phyloP scores from a whole-genome alignment of 2,888 invertebrate species.

The Lottia scabra region DNA sequence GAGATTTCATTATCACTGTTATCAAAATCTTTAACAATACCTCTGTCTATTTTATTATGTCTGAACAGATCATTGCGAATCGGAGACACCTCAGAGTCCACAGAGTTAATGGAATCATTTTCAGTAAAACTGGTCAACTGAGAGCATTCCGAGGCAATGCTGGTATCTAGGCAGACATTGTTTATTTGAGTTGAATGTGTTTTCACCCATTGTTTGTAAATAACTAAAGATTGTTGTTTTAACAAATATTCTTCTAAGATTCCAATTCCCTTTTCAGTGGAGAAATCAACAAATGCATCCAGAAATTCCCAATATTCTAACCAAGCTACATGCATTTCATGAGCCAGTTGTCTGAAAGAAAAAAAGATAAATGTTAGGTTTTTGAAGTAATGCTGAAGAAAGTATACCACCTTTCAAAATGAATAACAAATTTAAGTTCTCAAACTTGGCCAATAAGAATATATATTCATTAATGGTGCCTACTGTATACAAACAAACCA shows the following conservation, averaged over 20 bases:
- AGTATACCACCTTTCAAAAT: no score
- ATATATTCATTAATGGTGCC: no score
- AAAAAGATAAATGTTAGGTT: background rate
- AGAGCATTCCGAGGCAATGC: background rate
- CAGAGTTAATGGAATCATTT: background rate
- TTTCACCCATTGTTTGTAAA: slow-evolving; percentile 2
- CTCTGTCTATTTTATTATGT: background rate
- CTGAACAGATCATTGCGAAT: background rate
- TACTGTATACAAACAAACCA: no score
- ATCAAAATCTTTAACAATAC: background rate
- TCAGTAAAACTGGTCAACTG: background rate
- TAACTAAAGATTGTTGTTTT: slow-evolving; percentile 33
- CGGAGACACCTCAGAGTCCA: background rate
- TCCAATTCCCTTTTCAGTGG: slow-evolving; percentile 79
- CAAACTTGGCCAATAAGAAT: no score
- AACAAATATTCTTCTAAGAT: slow-evolving; percentile 82
- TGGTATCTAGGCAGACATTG: background rate
- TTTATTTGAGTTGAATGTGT: background rate
- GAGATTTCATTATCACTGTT: background rate
- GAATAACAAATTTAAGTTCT: no score
- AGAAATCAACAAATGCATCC: slow-evolving; percentile 83
- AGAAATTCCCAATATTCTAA: slow-evolving; percentile 94
- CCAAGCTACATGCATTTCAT: slow-evolving; percentile 74
- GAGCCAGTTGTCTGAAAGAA: slow-evolving; percentile 59
- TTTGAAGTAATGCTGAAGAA: no score